A percentile compares a stretch with the other conserved stretches of the same genome.
Conservation (phyloP, 2,113 vertebrate species). For the Hippolais icterina region DNA sequence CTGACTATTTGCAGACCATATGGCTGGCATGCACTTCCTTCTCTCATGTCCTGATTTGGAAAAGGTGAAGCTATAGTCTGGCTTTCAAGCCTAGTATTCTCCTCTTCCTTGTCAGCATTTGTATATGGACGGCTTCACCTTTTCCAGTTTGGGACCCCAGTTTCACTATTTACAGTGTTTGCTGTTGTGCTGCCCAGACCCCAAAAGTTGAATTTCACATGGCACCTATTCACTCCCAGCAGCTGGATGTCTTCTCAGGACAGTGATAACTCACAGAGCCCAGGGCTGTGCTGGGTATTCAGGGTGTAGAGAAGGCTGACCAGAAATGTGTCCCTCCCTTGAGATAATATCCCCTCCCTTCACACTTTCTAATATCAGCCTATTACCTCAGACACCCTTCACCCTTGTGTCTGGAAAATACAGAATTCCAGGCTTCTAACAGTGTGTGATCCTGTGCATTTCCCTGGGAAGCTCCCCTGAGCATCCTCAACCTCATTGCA, state of each 20-base stretch:
- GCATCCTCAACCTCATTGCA: neutral
- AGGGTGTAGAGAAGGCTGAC: neutral
- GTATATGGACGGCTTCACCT: neutral
- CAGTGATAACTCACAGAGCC: neutral
- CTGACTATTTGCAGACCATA: neutral
- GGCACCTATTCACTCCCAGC: neutral
- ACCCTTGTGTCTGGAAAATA: neutral
- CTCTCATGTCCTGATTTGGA: neutral
- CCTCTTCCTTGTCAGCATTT: neutral
- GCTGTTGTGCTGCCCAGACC: neutral
- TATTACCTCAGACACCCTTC: neutral
- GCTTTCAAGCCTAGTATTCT: neutral
- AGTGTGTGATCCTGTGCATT: neutral
- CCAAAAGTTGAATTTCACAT: neutral
- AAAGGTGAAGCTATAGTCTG: neutral
- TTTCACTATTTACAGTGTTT: neutral
- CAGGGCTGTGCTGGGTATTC: neutral
- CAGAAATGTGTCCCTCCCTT: neutral
- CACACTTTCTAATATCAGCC: neutral
- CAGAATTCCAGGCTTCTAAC: neutral
- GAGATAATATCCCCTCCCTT: neutral
- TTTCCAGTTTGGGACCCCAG: neutral
- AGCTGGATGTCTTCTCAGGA: neutral
- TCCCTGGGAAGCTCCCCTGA: neutral
- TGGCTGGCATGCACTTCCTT: neutral